Percentiles rank a stretch among this genome's conserved stretches.
Conservation (phyloP, 2,888 invertebrate species). For the Drosophila falleni region DNA sequence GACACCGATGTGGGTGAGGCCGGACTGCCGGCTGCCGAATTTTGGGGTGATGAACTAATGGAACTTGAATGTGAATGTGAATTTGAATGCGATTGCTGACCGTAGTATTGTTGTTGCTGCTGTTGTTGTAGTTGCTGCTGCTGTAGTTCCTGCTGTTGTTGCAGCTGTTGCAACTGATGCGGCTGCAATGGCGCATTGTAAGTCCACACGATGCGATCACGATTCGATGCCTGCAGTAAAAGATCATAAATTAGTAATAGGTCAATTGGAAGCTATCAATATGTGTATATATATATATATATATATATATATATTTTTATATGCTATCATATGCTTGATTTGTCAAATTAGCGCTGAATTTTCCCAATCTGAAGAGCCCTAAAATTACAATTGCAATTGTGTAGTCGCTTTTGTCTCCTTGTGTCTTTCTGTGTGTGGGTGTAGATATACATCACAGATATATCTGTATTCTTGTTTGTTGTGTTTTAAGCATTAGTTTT, state of each 20-base stretch:
- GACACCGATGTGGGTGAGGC: slow-evolving; percentile 94
- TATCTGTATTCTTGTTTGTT: slow-evolving; percentile 20
- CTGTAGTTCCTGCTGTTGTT: slow-evolving; percentile 63
- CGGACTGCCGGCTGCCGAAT: slow-evolving; percentile 89
- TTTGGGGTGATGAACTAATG: slow-evolving; percentile 86
- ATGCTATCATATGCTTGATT: slow-evolving; percentile 27
- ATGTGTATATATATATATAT: slow-evolving; percentile 11
- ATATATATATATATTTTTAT: slow-evolving; percentile 12
- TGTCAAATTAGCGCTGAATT: slow-evolving; percentile 43
- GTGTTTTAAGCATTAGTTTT: slow-evolving; percentile 50
- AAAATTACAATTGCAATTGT: slow-evolving; percentile 40
- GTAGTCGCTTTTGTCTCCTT: slow-evolving; percentile 6
- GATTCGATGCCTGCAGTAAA: slow-evolving; percentile 82
- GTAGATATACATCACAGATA: background rate
- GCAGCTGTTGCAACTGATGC: slow-evolving; percentile 83
- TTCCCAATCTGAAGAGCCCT: slow-evolving; percentile 53
- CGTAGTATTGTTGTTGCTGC: slow-evolving; percentile 67
- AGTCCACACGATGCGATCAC: slow-evolving; percentile 93
- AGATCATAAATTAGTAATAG: slow-evolving; percentile 46
- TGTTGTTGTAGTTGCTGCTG: slow-evolving; percentile 81
- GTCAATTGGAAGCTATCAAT: slow-evolving; percentile 22
- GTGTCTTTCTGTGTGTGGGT: slow-evolving; percentile 15
- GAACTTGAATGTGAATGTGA: slow-evolving; percentile 86
- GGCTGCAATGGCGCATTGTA: slow-evolving; percentile 92
- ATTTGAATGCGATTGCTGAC: slow-evolving; percentile 83